phyloP scores from a whole-genome alignment of 2,888 invertebrate genomes.

The Brachypterus glaber region DNA sequence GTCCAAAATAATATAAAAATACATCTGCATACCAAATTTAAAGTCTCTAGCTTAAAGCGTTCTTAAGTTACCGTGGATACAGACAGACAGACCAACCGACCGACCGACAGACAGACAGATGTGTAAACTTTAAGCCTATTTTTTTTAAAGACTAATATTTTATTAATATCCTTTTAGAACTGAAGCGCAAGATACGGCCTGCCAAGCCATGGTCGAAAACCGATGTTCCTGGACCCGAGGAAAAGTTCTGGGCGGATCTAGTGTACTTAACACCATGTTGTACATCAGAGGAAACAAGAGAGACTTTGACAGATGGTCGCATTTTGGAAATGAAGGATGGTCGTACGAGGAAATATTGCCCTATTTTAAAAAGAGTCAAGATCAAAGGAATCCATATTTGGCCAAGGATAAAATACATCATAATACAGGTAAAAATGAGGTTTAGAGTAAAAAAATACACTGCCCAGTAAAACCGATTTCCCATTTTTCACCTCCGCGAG shows the following conservation, averaged over 20 bases:
- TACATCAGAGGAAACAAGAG: conserved; percentile 80
- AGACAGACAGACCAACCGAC: too few relatives aligned
- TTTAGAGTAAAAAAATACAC: too few relatives aligned
- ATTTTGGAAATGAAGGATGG: conserved; percentile 82
- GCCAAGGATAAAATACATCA: conserved; percentile 65
- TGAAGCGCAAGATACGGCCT: conserved; percentile 73
- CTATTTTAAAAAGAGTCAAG: conserved; percentile 79
- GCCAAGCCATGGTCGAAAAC: conserved; percentile 76
- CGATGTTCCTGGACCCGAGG: conserved; percentile 86
- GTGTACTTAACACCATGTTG: conserved; percentile 83
- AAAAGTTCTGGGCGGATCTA: conserved; percentile 79
- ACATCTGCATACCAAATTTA: too few relatives aligned
- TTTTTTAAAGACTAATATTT: too few relatives aligned
- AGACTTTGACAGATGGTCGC: conserved; percentile 83
- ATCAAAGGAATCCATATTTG: conserved; percentile 81
- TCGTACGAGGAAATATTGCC: conserved; percentile 69
- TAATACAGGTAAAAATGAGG: conserved; percentile 48
- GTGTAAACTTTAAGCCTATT: too few relatives aligned
- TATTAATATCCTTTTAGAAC: conserved; percentile 61
- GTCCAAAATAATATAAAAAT: too few relatives aligned
- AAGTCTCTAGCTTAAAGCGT: too few relatives aligned
- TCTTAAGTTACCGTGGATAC: too few relatives aligned
- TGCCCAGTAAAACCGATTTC: too few relatives aligned
- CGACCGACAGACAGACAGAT: too few relatives aligned
- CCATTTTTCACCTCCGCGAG: too few relatives aligned